Evolutionary conservation across 2,888 invertebrate genomes (phyloP).

Genomic region (Phalangium opilio): DNA sequence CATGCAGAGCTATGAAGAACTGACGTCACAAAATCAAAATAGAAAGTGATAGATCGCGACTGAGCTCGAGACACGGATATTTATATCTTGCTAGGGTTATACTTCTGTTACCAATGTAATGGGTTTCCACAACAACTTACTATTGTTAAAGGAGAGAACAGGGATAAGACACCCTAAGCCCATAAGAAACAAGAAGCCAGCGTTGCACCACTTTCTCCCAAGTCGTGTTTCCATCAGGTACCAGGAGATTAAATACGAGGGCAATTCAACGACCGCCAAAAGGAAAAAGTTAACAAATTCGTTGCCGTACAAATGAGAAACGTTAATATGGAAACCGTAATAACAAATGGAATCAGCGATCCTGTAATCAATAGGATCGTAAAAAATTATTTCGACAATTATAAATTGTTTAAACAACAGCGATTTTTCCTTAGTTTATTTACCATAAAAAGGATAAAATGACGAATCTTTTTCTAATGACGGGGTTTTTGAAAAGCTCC

Average conservation of each 20-base stretch:
- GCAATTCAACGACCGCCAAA: conserved; percentile 46
- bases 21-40: too few species aligned
- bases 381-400: background rate
- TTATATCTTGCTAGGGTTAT: too few species aligned
- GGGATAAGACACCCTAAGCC: conserved; percentile 11
- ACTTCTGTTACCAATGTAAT: too few species aligned
- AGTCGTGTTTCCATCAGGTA: conserved; percentile 36
- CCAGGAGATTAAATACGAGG: conserved; percentile 40
- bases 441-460: conserved; percentile 15
- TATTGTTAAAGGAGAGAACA: too few species aligned
- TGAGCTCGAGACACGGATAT: too few species aligned
- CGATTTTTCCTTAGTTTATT: too few species aligned
- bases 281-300: conserved; percentile 49
- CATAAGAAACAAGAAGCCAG: conserved; percentile 6
- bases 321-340: conserved; percentile 26
- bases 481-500: conserved; percentile 11
- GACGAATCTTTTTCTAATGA: conserved; percentile 14
- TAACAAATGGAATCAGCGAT: conserved; percentile 21
- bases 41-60: too few species aligned
- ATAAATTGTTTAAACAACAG: too few species aligned
- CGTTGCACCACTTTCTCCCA: conserved; percentile 37
- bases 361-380: conserved; percentile 5
- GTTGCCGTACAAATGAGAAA: conserved; percentile 39
- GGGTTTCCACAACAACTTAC: too few species aligned
- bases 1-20: too few species aligned